Evolutionary conservation across 2,888 invertebrate genomes (phyloP), one percentile per base, ranked within the genome.

Genomic region (Oasisia sp.): DNA sequence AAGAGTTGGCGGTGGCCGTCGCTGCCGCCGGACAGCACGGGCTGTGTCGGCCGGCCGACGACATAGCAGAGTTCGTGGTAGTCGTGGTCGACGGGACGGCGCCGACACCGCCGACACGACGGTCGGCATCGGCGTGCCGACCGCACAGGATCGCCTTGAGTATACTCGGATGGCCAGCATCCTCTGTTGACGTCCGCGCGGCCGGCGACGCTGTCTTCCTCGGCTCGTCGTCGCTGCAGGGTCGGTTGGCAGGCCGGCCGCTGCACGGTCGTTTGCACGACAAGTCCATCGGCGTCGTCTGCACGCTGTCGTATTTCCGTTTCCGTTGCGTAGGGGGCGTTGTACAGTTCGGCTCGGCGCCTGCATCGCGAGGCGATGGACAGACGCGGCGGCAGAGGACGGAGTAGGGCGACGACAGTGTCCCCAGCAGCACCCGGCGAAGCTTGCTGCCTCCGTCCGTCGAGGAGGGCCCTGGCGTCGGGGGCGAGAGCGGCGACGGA

Each of bases 401-500:
- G 45, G 38, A 19, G 91, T 92, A 92, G 9, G 92, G 90, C 2
- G 50, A 91, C 32, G 92, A 50, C 14, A 58, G 38, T 3, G 50
- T 74, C 27, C 91, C 92, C 89, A 91, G 91, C 19, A 92, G 91
- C 8, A 92, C 91, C 11, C 89, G 32, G 11, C 92, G 74, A 9
- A 92, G 92, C 44, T 92, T 92, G 92, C 92, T 92, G n/a, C 89
- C 89, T 0, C 56, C 89, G 32, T 58, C 32, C 19, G 9, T 32
- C 9, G 89, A 27, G 32, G 44, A 9, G 92, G 74, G 74, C n/a
- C 4, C 27, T 27, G 74, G 19, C 74, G 74, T 74, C 74, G 74
- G 74, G 27, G 74, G 74, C 27, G 74, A 74, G 19, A 74, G 92
- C 14, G 92, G 92, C 32, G 93, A 93, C 32, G 92, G 93, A 91